Percentiles rank a stretch among this genome's conserved stretches.
Evolutionary conservation across 2,113 vertebrate genomes (phyloP).

Genomic region (Sander vitreus): DNA sequence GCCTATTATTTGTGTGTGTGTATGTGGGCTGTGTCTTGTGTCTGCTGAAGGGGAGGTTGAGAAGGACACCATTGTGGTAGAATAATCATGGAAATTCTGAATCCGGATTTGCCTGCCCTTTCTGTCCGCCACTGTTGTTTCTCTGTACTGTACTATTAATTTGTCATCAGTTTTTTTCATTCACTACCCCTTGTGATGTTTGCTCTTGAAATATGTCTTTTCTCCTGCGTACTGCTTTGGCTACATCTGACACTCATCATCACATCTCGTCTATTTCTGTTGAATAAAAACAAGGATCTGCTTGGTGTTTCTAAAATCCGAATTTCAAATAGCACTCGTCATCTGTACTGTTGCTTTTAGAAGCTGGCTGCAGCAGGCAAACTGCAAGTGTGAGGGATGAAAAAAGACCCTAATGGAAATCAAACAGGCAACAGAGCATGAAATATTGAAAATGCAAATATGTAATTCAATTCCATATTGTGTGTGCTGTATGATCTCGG

Average conservation of each 20-base stretch:
- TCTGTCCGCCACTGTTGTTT: slow-evolving; percentile 28
- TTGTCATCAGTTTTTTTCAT: not conserved
- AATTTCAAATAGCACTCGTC: slow-evolving; percentile 60
- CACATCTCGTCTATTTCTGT: not conserved
- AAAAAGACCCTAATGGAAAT: slow-evolving; percentile 62
- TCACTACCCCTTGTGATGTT: not conserved
- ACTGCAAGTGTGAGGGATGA: slow-evolving; percentile 19
- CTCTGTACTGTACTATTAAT: slow-evolving; percentile 5
- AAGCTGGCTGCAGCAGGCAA: slow-evolving; percentile 37
- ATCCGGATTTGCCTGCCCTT: slow-evolving; percentile 41
- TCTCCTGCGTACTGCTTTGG: not conserved
- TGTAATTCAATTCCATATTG: slow-evolving; percentile 48
- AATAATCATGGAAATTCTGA: slow-evolving; percentile 60
- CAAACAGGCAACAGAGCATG: slow-evolving; percentile 60
- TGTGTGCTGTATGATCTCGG: slow-evolving; percentile 37
- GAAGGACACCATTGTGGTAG: slow-evolving; percentile 65
- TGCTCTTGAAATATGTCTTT: slow-evolving; percentile 1
- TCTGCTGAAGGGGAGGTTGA: slow-evolving; percentile 55
- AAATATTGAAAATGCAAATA: slow-evolving; percentile 77
- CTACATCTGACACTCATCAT: slow-evolving; percentile 31
- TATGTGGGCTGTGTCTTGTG: slow-evolving; percentile 53
- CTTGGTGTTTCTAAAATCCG: slow-evolving; percentile 46
- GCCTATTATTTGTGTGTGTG: slow-evolving; percentile 54
- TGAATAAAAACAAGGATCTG: slow-evolving; percentile 3
- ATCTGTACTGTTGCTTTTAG: slow-evolving; percentile 35